phyloP scores from a whole-genome alignment of 2,797 vertebrate genomes.

The Anolis apletophallus region DNA sequence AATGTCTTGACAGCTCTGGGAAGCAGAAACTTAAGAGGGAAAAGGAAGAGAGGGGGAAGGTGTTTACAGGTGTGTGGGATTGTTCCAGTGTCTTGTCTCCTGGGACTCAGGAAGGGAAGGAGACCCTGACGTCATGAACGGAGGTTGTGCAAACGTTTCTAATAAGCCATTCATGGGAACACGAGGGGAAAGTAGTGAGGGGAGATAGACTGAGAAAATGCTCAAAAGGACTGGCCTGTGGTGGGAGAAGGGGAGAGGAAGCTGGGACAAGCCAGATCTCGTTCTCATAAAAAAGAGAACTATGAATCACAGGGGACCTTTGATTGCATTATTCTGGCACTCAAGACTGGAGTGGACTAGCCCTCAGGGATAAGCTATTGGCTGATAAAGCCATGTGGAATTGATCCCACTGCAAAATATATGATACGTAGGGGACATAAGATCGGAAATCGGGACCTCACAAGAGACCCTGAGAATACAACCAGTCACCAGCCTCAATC shows the following conservation, averaged over 20 bases:
- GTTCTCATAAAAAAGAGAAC: conserved; percentile 7
- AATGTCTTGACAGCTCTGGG: neutral
- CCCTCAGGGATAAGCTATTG: neutral
- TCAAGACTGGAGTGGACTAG: neutral
- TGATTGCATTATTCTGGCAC: conserved; percentile 8
- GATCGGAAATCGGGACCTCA: neutral
- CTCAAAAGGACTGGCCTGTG: rapidly evolving
- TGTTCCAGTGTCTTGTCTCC: conserved; percentile 3
- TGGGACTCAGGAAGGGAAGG: conserved; percentile 2
- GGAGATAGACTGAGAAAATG: neutral
- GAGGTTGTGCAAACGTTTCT: conserved; percentile 9
- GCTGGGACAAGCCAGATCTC: too few species aligned
- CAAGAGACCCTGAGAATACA: neutral
- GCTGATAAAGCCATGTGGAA: neutral
- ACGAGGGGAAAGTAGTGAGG: neutral
- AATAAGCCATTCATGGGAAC: conserved; percentile 9
- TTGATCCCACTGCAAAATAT: conserved; percentile 1
- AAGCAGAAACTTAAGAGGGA: neutral
- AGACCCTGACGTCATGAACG: neutral
- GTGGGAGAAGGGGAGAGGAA: neutral
- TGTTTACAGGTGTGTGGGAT: conserved; percentile 30
- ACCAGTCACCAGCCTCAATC: neutral
- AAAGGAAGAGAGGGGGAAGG: conserved; percentile 9
- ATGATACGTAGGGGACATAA: neutral
- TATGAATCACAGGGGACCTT: neutral